Percentiles rank a stretch among this genome's conserved stretches.
phyloP scores from a whole-genome alignment of 1,140 invertebrate genomes.

The Papilio machaon region DNA sequence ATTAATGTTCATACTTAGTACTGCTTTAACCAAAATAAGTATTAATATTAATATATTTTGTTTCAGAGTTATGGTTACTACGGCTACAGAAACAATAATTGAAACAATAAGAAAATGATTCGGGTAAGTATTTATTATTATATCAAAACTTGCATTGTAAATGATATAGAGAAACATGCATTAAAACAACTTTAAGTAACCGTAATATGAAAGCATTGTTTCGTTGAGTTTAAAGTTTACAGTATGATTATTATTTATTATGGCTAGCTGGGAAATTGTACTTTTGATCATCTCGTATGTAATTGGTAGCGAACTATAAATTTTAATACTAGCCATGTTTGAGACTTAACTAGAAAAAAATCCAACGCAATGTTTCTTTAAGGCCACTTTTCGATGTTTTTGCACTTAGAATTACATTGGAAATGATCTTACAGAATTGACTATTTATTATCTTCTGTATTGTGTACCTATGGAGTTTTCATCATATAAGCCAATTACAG shows the following conservation, averaged over 20 bases:
- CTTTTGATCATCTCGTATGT: background rate
- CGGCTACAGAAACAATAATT: constrained; percentile 39
- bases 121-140: constrained; percentile 59
- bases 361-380: no score
- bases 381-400: no score
- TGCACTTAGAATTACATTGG: no score
- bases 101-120: constrained; percentile 64
- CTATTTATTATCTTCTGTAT: no score
- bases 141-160: constrained; percentile 6
- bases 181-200: background rate
- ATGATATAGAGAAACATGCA: background rate
- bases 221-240: background rate
- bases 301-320: no score
- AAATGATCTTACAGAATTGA: no score
- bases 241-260: no score
- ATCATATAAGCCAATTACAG: no score
- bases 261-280: background rate
- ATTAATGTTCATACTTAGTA: no score
- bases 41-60: constrained; percentile 45
- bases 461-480: no score
- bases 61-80: constrained; percentile 68
- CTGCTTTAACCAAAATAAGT: constrained; percentile 29
- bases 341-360: no score
- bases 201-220: background rate
- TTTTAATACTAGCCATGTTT: no score